A percentile compares a stretch with the other conserved stretches of the same genome.
Evolutionary conservation across 2,888 invertebrate genomes (phyloP).

Genomic region (Plagodis pulveraria): DNA sequence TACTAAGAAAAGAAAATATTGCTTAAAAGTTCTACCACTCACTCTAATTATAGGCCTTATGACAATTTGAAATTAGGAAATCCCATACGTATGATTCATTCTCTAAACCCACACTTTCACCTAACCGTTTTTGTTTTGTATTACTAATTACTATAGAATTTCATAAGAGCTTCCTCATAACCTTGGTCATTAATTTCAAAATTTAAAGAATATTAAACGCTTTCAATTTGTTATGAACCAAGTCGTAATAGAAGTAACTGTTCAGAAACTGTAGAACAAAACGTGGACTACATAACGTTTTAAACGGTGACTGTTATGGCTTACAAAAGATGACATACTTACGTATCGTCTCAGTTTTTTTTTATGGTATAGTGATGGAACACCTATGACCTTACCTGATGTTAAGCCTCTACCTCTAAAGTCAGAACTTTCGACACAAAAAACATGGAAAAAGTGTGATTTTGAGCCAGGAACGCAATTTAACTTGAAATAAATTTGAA

Average conservation of each 20-base stretch:
- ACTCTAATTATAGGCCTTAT: too few species aligned
- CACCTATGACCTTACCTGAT: too few species aligned
- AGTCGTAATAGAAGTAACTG: background rate
- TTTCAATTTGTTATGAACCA: background rate
- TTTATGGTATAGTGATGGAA: too few species aligned
- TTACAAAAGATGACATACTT: background rate
- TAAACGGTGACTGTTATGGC: background rate
- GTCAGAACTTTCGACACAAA: too few species aligned
- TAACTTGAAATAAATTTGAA: too few species aligned
- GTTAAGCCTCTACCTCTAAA: too few species aligned
- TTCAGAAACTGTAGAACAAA: background rate
- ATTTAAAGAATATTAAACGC: conserved; percentile 2
- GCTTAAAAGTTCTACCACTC: too few species aligned
- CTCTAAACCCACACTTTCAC: conserved; percentile 17
- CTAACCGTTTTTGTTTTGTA: conserved; percentile 16
- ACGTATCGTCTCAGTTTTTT: too few species aligned
- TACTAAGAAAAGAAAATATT: too few species aligned
- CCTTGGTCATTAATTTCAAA: conserved; percentile 12
- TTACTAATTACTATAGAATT: conserved; percentile 8
- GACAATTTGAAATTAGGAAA: conserved; percentile 15
- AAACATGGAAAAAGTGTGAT: too few species aligned
- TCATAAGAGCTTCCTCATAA: conserved; percentile 3
- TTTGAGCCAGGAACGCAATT: too few species aligned
- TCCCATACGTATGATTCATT: conserved; percentile 12
- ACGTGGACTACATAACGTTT: background rate